These are phyloP conservation scores for Jordanella pulchra DNA, from an alignment of 2,797 vertebrate species.

Conservation along the genomic window DNA sequence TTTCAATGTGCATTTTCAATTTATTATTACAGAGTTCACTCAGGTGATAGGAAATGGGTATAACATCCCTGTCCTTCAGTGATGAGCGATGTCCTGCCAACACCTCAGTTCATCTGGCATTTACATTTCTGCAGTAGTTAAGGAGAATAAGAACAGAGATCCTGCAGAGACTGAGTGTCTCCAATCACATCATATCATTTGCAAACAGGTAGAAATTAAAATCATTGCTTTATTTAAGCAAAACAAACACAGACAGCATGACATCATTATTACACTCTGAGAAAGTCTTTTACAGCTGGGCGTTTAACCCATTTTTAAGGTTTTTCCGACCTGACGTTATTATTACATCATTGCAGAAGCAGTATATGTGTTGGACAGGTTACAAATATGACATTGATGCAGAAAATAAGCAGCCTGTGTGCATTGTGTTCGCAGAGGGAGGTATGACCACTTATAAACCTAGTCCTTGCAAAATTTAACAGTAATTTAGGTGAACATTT, in stretches of 20 bases:
- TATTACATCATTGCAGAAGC: constrained; percentile 23
- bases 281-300: constrained; percentile 34
- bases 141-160: constrained; percentile 16
- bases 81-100: constrained; percentile 56
- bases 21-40: constrained; percentile 53
- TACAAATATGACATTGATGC: constrained; percentile 32
- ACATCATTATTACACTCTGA: constrained; percentile 36
- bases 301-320: constrained; percentile 5
- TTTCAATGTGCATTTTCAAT: constrained; percentile 67
- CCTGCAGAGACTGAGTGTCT: background rate
- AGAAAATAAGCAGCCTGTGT: constrained; percentile 14
- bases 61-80: constrained; percentile 72
- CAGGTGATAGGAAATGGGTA: constrained; percentile 65
- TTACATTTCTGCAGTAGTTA: constrained; percentile 61
- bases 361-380: constrained; percentile 33
- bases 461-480: background rate
- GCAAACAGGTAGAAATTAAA: background rate
- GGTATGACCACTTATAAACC: background rate
- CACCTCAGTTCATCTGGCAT: constrained; percentile 61
- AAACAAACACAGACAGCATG: constrained; percentile 31
- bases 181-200: constrained; percentile 10
- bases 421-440: constrained; percentile 6
- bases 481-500: background rate
- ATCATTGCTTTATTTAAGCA: constrained; percentile 3
- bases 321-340: constrained; percentile 24